Evolutionary conservation across 2,888 invertebrate genomes (phyloP), one percentile per base, ranked within the genome.

Genomic region (Amphiduros pacificus): DNA sequence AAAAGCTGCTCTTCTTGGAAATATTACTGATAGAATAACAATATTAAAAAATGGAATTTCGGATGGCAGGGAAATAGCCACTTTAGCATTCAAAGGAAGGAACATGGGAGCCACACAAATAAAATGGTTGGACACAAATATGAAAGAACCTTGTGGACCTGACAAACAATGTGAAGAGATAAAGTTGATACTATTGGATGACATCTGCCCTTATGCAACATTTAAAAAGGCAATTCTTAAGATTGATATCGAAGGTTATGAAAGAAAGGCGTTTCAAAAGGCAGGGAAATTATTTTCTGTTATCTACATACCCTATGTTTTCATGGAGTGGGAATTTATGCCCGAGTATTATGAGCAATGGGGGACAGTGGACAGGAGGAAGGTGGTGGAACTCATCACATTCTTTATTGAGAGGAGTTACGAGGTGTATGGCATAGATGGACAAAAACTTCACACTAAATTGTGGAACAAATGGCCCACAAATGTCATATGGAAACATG

Each of bases 221-320:
- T 60, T 60, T 44, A 60, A 54, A 54, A 9, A 60, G 17, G 60
- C 41, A 14, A 26, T 62, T 2, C 14, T 62, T n/a, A 62, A 62
- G 27, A 58, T 62, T 14, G 62, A 55, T 36, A 62, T 62, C 17
- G 62, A 62, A 29, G 57, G 57, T 20, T 32, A 52, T 48, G 62
- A 62, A 31, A 32, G 36, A 5, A 40, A 31, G 44, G 56, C 58
- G 22, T 36, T 62, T 36, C n/a, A 32, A 51, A 26, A 52, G 26
- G 58, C 62, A 2, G 51, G 55, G 17, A 20, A 41, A 29, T 32
- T 62, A 22, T 56, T 62, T 40, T 57, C 58, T 20, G 50, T n/a
- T 14, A 22, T 62, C 27, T 41, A 56, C 29, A 51, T 62, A 2
- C 57, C 56, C 6, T 51, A 40, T 22, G 24, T 62, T 14, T 36